phyloP scores from a whole-genome alignment of 2,797 vertebrate genomes.

The Malurus splendens region DNA sequence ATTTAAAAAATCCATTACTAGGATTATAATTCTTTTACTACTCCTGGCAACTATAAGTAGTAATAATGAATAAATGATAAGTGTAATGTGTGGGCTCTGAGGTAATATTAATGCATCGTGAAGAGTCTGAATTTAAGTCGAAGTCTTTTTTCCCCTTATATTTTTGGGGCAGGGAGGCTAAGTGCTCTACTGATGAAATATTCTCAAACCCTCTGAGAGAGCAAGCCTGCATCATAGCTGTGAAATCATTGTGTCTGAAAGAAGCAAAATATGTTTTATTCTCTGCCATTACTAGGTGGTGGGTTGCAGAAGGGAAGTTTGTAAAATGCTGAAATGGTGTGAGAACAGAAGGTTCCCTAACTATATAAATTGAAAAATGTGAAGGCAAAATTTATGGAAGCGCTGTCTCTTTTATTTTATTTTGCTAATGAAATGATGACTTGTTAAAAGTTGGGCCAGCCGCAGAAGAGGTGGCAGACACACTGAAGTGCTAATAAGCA shows the following conservation, averaged over 20 bases:
- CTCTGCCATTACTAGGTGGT: neutral
- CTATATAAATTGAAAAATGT: neutral
- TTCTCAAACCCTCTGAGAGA: constrained; percentile 8
- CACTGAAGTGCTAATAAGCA: neutral
- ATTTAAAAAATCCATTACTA: neutral
- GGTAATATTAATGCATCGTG: neutral
- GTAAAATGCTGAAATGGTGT: neutral
- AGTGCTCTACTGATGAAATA: constrained; percentile 4
- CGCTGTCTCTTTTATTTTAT: neutral
- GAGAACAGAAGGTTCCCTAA: neutral
- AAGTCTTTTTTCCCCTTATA: neutral
- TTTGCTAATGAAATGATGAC: neutral
- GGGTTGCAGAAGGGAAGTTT: neutral
- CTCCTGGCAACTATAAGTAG: neutral
- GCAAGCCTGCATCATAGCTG: neutral
- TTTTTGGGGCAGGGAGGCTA: neutral
- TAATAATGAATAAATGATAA: constrained; percentile 11
- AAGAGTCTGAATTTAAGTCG: neutral
- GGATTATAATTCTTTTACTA: neutral
- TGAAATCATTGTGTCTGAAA: neutral
- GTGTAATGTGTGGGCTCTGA: neutral
- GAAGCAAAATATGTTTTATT: neutral
- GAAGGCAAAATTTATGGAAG: neutral
- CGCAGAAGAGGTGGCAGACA: neutral
- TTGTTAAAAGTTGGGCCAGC: neutral